Conservation (phyloP, 2,888 invertebrate genomes). For the Oligia strigilis region DNA sequence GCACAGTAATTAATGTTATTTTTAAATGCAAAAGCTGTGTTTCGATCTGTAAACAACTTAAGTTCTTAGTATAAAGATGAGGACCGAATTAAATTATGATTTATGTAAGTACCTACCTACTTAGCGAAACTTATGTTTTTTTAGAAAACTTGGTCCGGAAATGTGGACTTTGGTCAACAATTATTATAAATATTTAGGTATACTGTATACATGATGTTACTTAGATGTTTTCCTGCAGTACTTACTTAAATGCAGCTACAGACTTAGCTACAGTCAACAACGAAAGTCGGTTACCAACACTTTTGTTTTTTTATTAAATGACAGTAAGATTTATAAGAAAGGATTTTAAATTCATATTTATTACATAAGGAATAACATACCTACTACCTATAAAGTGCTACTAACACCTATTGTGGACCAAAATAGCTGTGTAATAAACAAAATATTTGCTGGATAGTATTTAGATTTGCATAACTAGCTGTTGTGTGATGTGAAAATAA, state of each 20-base stretch:
- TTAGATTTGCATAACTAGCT: neutral
- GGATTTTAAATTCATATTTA: too few species aligned
- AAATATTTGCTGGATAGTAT: neutral
- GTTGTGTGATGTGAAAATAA: neutral
- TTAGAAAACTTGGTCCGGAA: neutral
- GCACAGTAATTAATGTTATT: neutral
- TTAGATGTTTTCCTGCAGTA: neutral
- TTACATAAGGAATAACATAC: too few species aligned
- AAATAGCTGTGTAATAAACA: neutral
- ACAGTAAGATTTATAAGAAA: too few species aligned
- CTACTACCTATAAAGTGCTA: neutral
- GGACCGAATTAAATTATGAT: neutral
- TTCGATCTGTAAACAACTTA: neutral
- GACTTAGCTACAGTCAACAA: neutral
- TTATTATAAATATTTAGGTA: neutral
- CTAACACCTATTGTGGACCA: neutral
- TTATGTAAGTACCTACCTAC: too few species aligned
- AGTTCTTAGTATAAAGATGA: neutral
- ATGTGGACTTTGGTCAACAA: neutral
- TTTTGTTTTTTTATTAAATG: too few species aligned
- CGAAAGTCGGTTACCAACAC: too few species aligned
- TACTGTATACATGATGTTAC: neutral
- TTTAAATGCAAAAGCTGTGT: neutral
- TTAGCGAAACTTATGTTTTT: neutral
- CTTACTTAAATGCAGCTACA: neutral